Conservation (phyloP, 2,797 vertebrate species). For the Octomys mimax region DNA sequence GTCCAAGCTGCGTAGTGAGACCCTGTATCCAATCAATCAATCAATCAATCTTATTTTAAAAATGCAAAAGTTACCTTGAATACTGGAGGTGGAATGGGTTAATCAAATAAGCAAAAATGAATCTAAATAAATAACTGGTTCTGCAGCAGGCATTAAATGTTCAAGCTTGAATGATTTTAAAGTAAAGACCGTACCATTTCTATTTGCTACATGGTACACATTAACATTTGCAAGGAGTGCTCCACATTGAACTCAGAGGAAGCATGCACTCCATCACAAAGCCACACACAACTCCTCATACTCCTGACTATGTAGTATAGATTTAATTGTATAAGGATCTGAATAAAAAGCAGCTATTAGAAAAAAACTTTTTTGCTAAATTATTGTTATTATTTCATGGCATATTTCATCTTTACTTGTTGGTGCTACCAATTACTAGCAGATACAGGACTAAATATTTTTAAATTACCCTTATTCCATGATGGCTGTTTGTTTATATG, state of each 20-base stretch:
- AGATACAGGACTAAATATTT: slow-evolving; percentile 29
- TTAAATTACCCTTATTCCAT: background rate
- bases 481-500: slow-evolving; percentile 13
- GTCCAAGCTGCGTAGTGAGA: no score
- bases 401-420: slow-evolving; percentile 23
- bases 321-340: slow-evolving; percentile 18
- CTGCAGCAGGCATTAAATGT: background rate
- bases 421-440: slow-evolving; percentile 47
- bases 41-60: no score
- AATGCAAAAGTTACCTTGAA: slow-evolving; percentile 46
- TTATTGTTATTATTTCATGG: slow-evolving; percentile 47
- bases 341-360: background rate
- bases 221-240: background rate
- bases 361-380: background rate
- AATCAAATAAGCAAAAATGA: slow-evolving; percentile 6
- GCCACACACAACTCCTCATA: background rate
- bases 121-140: slow-evolving; percentile 5
- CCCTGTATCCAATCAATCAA: no score
- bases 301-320: background rate
- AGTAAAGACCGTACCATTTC: background rate
- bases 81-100: slow-evolving; percentile 9
- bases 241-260: background rate
- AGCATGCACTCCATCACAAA: background rate
- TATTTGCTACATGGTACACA: background rate
- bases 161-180: slow-evolving; percentile 54